Evolutionary conservation across 2,888 invertebrate genomes (phyloP), one percentile per base, ranked within the genome.

Genomic region (Holacanthella duospinosa): DNA sequence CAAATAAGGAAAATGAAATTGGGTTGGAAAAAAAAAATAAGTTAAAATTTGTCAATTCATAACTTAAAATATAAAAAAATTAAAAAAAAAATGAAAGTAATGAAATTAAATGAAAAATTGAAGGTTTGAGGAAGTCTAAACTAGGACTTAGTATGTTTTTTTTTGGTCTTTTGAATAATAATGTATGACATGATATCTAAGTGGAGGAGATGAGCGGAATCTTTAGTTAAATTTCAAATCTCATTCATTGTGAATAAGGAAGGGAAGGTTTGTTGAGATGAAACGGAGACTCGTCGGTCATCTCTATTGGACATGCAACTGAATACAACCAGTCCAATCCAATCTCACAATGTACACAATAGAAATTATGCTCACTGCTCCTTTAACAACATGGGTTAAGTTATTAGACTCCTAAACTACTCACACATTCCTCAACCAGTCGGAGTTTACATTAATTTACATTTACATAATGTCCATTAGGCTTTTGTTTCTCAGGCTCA

Each of bases 381-480:
- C 21, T 48, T 21, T 48, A 36, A 36, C 36, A 36, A 36, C 36
- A 36, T 36, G 16, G 9, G 9, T 36, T 36, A 9, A 48, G n/a
- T 48, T 48, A 48, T 48, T 48, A 48, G 48, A 21, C 12, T 48
- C 12, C 48, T 36, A 36, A n/a, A 36, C 36, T 36, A 36, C 36
- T 48, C 48, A 48, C 21, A 48, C 12, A 48, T 48, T 48, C 48
- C 48, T n/a, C 21, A 48, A 48, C 48, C 48, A 48, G 48, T 48
- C 48, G 48, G 19, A 48, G 48, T 48, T 48, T 48, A 48, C 48
- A 48, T 48, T n/a, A 48, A 48, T 48, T 48, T n/a, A 9, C 21
- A 48, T 48, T 48, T 48, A 21, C 48, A 48, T 48, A 48, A 48
- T 48, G 48, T 48, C 48, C 48, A 21, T 48, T 48, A 48, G 21